A percentile compares a stretch with the other conserved stretches of the same genome.
phyloP scores from a whole-genome alignment of 2,797 vertebrate species.

The Sphaeramia orbicularis region DNA sequence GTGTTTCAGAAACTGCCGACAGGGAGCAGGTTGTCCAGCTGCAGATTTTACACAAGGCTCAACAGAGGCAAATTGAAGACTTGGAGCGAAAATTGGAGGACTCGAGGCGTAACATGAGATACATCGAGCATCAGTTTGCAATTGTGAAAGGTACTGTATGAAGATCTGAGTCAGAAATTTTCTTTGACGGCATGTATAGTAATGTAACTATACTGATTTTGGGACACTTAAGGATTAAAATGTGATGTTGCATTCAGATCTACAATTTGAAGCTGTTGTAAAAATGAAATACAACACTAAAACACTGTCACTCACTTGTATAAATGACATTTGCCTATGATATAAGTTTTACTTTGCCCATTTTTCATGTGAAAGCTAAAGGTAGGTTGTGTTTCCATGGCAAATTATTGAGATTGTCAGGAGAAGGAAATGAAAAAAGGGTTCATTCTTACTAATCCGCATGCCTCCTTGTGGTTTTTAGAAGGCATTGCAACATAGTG shows the following conservation, averaged over 20 bases:
- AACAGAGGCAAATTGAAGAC: constrained; percentile 91
- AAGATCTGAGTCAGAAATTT: not conserved
- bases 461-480: constrained; percentile 36
- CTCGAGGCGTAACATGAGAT: constrained; percentile 90
- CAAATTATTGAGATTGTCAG: not conserved
- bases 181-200: not conserved
- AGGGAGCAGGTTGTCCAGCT: constrained; percentile 91
- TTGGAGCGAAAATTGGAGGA: constrained; percentile 92
- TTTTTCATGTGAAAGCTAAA: not conserved
- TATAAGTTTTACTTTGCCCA: not conserved
- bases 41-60: constrained; percentile 93
- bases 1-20: constrained; percentile 86
- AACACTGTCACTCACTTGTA: not conserved
- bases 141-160: constrained; percentile 89
- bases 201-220: constrained; percentile 1
- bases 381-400: not conserved
- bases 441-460: not conserved
- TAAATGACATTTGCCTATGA: not conserved
- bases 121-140: constrained; percentile 93
- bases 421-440: not conserved
- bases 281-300: not conserved
- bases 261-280: not conserved
- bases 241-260: not conserved
- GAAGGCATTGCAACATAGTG: not conserved
- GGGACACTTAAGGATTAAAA: not conserved